A percentile compares a stretch with the other conserved stretches of the same genome.
Evolutionary conservation across 2,113 vertebrate species (phyloP).

Genomic region (Centrocercus urophasianus): DNA sequence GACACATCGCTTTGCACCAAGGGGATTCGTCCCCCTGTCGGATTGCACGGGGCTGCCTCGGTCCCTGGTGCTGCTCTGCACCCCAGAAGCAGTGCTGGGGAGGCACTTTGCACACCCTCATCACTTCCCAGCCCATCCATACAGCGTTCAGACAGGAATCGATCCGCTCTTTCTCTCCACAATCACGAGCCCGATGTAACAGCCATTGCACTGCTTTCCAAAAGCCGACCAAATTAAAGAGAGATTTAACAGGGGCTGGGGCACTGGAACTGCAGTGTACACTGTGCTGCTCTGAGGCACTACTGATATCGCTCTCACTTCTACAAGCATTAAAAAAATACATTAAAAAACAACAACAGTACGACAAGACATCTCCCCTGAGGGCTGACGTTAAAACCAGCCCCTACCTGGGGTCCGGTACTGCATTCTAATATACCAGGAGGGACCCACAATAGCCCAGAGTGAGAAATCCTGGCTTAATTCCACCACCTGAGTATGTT

Average conservation of each 20-base stretch:
- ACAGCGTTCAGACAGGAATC: not conserved
- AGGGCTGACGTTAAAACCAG: slow-evolving; percentile 6
- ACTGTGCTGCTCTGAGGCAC: not conserved
- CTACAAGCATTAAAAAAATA: not conserved
- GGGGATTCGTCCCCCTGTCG: not conserved
- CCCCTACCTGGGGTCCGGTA: not conserved
- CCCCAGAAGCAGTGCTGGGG: not conserved
- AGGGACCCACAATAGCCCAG: not conserved
- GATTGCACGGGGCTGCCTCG: fast-evolving
- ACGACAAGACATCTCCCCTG: not conserved
- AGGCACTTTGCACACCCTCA: not conserved
- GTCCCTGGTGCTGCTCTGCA: not conserved
- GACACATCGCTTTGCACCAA: not conserved
- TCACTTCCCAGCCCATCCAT: not conserved
- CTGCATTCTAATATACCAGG: not conserved
- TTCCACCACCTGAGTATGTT: not conserved
- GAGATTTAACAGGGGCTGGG: not conserved
- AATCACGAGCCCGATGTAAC: not conserved
- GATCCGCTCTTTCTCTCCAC: not conserved
- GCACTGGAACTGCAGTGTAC: too few relatives aligned
- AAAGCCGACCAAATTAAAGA: not conserved
- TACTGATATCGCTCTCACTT: not conserved
- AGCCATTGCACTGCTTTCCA: not conserved
- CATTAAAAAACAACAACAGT: not conserved
- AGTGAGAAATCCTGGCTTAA: not conserved